A percentile compares a stretch with the other conserved stretches of the same genome.
Conservation (phyloP, 92 coral and sea anemone species). For the Diadumene lineata region DNA sequence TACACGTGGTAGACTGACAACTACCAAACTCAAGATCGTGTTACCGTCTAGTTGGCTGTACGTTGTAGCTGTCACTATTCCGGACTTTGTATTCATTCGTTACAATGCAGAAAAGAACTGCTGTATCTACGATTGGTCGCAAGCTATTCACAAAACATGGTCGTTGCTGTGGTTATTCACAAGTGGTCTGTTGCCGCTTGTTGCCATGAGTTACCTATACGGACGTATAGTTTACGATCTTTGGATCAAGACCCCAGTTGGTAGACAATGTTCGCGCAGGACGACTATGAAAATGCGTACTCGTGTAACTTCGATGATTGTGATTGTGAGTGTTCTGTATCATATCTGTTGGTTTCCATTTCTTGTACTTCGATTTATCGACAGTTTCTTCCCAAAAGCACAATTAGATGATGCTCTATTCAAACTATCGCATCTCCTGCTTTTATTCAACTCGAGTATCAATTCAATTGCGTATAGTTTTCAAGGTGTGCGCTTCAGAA, state of each 20-base stretch:
- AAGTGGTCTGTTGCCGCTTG: slow-evolving; percentile 56
- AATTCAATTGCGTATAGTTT: no score
- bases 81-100: slow-evolving; percentile 36
- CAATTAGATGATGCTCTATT: no score
- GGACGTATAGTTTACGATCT: slow-evolving; percentile 57
- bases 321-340: no score
- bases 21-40: slow-evolving; percentile 34
- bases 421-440: no score
- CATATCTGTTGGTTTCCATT: no score
- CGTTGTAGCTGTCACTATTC: slow-evolving; percentile 40
- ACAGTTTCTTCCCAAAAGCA: no score
- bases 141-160: slow-evolving; percentile 38
- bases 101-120: slow-evolving; percentile 22
- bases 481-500: no score
- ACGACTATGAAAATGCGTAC: slow-evolving; percentile 52
- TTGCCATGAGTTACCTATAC: slow-evolving; percentile 51
- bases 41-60: slow-evolving; percentile 45
- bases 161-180: slow-evolving; percentile 62
- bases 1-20: slow-evolving; percentile 49
- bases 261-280: slow-evolving; percentile 50
- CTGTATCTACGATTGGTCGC: slow-evolving; percentile 57
- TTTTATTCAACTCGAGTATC: no score
- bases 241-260: no score
- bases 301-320: slow-evolving; percentile 59
- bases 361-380: no score